These are phyloP conservation scores for Lepidothrix coronata DNA, from an alignment of 2,113 vertebrate species.

Conservation along the genomic window DNA sequence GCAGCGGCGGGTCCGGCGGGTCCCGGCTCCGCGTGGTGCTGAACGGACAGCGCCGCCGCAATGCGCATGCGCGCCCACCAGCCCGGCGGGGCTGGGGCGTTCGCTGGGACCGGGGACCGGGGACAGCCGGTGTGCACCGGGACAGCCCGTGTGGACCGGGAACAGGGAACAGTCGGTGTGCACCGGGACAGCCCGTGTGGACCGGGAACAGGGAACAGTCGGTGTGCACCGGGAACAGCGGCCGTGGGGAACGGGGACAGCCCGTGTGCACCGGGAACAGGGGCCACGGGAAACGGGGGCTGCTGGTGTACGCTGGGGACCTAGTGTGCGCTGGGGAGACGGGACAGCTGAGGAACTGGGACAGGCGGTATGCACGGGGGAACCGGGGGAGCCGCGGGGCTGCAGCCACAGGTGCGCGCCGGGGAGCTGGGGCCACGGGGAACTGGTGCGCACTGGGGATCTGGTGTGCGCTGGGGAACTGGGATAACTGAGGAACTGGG, in stretches of 20 bases:
- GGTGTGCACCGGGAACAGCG: not conserved
- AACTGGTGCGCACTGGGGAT: not conserved
- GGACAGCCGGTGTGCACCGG: not conserved
- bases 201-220: not conserved
- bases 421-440: not conserved
- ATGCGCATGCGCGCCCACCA: not conserved
- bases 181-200: not conserved
- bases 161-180: not conserved
- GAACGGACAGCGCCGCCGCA: slow-evolving; percentile 53
- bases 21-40: slow-evolving; percentile 45
- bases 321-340: not conserved
- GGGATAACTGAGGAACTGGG: not conserved
- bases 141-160: not conserved
- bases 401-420: not conserved
- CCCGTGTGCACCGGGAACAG: not conserved
- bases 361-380: not conserved
- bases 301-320: not conserved
- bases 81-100: not conserved
- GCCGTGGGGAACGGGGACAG: not conserved
- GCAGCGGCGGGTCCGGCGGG: not conserved
- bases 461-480: not conserved
- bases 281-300: not conserved
- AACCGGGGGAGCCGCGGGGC: not conserved
- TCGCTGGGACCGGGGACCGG: not conserved
- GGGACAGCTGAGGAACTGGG: not conserved